Percentiles rank a stretch among this genome's conserved stretches.
Conservation (phyloP, 2,888 invertebrate genomes). For the Drosophila pullipes region DNA sequence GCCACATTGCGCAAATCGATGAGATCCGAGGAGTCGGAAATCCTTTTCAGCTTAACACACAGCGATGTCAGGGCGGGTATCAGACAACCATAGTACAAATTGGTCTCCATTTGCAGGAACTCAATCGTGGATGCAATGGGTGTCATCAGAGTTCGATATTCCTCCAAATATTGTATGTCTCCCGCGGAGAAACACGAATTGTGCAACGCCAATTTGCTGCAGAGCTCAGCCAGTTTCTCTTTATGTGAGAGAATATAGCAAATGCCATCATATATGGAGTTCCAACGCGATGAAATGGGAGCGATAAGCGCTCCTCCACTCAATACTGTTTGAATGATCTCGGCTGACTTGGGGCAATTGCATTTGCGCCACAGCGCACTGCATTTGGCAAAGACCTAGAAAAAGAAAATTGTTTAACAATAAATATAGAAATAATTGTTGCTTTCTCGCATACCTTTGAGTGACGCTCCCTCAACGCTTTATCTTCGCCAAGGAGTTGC, state of each 20-base stretch:
- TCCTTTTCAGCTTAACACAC: constrained; percentile 41
- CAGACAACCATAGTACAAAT: constrained; percentile 47
- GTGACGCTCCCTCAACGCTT: constrained; percentile 28
- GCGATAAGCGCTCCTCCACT: constrained; percentile 8
- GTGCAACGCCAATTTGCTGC: constrained; percentile 37
- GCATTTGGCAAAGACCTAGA: constrained; percentile 45
- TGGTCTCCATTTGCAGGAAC: constrained; percentile 39
- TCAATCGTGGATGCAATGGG: constrained; percentile 48
- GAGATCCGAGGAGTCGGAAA: constrained; percentile 30
- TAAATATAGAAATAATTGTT: neutral
- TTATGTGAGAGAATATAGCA: constrained; percentile 41
- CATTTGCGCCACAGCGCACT: constrained; percentile 41
- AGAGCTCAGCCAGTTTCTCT: constrained; percentile 31
- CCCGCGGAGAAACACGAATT: constrained; percentile 36
- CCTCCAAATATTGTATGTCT: constrained; percentile 49
- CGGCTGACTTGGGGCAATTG: constrained; percentile 11
- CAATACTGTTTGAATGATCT: constrained; percentile 14
- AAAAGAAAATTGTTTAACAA: neutral
- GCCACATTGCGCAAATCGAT: constrained; percentile 32
- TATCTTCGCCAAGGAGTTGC: constrained; percentile 19
- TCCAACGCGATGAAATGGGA: constrained; percentile 31
- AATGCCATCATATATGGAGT: constrained; percentile 47
- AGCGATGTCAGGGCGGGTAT: constrained; percentile 51
- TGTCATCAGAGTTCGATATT: constrained; percentile 36
- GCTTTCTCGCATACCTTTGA: constrained; percentile 19